phyloP scores from a whole-genome alignment of 2,888 invertebrate genomes.

The Fragum whitleyi region DNA sequence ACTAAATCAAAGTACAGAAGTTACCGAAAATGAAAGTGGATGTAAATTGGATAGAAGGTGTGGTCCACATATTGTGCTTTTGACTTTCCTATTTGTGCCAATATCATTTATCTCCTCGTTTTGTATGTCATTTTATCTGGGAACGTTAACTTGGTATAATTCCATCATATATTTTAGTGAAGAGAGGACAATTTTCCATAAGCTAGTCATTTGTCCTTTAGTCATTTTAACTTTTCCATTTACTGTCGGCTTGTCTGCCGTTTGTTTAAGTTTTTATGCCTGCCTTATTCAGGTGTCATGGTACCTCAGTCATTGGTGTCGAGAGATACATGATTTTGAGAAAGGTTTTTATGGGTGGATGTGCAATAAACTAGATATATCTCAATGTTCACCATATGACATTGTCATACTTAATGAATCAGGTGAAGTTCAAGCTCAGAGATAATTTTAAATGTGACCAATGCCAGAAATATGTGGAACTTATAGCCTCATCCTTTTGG shows the following conservation, averaged over 20 bases:
- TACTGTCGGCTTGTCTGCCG: conserved; percentile 89
- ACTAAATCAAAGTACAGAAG: conserved; percentile 86
- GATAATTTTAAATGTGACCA: too few species aligned
- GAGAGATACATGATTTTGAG: conserved; percentile 90
- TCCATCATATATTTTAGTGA: conserved; percentile 90
- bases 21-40: conserved; percentile 30
- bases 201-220: conserved; percentile 89
- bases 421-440: conserved; percentile 60
- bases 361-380: conserved; percentile 89
- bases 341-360: conserved; percentile 93
- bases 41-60: conserved; percentile 86
- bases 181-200: conserved; percentile 88
- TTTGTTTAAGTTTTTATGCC: conserved; percentile 89
- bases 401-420: conserved; percentile 87
- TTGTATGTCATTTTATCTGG: conserved; percentile 90
- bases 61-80: conserved; percentile 89
- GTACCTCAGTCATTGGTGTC: conserved; percentile 89
- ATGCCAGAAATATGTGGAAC: too few species aligned
- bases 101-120: conserved; percentile 89
- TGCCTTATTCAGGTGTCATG: conserved; percentile 90
- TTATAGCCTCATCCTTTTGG: too few species aligned
- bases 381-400: conserved; percentile 92
- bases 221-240: conserved; percentile 90
- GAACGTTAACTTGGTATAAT: conserved; percentile 92
- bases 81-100: conserved; percentile 89